Evolutionary conservation across 2,113 vertebrate species (phyloP).

Genomic region (Ginglymostoma cirratum): DNA sequence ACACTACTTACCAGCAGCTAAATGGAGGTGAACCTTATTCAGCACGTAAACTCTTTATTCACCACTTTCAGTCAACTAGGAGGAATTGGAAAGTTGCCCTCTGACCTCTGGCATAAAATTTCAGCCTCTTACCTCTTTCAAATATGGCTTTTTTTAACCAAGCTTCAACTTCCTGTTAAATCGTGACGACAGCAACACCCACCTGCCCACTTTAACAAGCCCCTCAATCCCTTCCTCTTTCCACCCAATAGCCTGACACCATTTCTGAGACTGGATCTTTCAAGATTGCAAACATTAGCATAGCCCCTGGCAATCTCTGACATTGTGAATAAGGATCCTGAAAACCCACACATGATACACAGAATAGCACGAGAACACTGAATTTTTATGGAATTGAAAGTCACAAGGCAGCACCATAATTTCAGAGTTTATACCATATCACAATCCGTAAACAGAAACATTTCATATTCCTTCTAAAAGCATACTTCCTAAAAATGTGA

Average conservation of each 20-base stretch:
- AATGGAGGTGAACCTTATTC: neutral
- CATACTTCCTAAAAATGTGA: neutral
- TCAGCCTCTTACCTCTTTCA: neutral
- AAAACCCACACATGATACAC: neutral
- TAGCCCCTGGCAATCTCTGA: too few relatives aligned
- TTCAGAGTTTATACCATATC: too few relatives aligned
- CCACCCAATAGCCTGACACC: neutral
- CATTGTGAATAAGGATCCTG: too few relatives aligned
- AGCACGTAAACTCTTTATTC: neutral
- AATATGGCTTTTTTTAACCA: neutral
- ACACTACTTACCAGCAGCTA: neutral
- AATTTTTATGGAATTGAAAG: neutral
- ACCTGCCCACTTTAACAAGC: neutral
- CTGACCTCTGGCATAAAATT: neutral
- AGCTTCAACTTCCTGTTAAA: neutral
- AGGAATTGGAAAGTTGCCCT: neutral
- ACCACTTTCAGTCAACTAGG: neutral
- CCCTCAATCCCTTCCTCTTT: neutral
- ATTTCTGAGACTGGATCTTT: too few relatives aligned
- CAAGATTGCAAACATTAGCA: too few relatives aligned
- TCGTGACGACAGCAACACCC: neutral
- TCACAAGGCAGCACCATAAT: too few relatives aligned
- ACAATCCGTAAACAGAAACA: neutral
- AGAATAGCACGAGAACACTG: neutral
- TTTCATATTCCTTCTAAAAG: neutral